Percentiles rank a stretch among this genome's conserved stretches.
phyloP scores from a whole-genome alignment of 2,888 invertebrate species.

The Leuctra nigra region DNA sequence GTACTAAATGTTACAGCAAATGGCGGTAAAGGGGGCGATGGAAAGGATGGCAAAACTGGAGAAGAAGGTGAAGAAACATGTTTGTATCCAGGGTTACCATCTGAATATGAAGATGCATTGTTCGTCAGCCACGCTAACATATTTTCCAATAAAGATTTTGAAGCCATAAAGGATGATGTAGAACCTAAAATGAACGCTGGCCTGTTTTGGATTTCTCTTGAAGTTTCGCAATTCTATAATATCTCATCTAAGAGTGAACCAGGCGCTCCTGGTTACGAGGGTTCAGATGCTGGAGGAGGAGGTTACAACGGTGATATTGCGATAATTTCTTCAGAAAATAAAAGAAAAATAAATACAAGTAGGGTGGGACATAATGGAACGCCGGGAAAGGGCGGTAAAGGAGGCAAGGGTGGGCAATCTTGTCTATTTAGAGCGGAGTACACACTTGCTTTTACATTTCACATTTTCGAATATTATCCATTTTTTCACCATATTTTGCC shows the following conservation, averaged over 20 bases:
- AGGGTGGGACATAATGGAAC: neutral
- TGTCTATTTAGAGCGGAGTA: too few species aligned
- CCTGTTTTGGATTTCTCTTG: too few species aligned
- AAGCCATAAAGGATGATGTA: too few species aligned
- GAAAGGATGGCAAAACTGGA: constrained; percentile 12
- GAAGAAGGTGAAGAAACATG: neutral
- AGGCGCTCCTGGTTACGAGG: neutral
- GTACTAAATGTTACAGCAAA: neutral
- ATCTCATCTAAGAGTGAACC: too few species aligned
- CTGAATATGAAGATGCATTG: too few species aligned
- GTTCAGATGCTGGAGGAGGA: neutral
- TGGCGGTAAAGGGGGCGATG: constrained; percentile 14
- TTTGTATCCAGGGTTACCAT: neutral
- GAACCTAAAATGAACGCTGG: too few species aligned
- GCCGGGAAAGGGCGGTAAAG: neutral
- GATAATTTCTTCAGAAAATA: neutral
- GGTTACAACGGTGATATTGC: neutral
- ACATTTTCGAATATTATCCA: too few species aligned
- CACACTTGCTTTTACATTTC: too few species aligned
- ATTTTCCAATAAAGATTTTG: too few species aligned
- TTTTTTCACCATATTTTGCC: too few species aligned
- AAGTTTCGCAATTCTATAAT: too few species aligned
- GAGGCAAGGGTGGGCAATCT: neutral
- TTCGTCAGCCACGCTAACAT: too few species aligned
- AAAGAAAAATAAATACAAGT: neutral